Evolutionary conservation across 2,797 vertebrate genomes (phyloP), one percentile per base, ranked within the genome.

Genomic region (Chromis chromis): DNA sequence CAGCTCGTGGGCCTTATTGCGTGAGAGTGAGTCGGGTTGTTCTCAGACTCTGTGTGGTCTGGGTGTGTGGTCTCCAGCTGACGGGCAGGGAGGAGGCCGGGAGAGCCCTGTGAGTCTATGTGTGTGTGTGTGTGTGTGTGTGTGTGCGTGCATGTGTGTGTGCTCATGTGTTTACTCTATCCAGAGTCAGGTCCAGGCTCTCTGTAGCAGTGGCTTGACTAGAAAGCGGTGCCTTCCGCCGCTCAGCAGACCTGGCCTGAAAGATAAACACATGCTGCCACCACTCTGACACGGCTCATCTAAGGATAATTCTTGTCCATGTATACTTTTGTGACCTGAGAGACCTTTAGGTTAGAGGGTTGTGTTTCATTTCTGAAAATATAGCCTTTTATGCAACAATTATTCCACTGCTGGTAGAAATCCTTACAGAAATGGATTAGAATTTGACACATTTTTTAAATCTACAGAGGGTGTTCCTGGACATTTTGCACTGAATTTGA

Each of bases 61-160:
- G 96, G 92, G 95, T 99, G 98, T 98, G 97, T 98, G 98, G 97
- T 99, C 98, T 96, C 89, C 93, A 89, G 93, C 92, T 93, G 93
- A 96, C 92, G 79, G 89, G 94, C 93, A 92, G 93, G 93, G 93
- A 95, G 93, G 94, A 95, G 92, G 93, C 94, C 48, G 55, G 61
- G 73, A 82, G 74, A 79, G 74, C 74, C 69, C 53, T 68, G 56
- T 74, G 79, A 50, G 89, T 89, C 84, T 70, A 21, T 86, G 27
- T 88, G 88, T 83, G 75, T 71, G 60, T 57, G 56, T 46, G 70
- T 46, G 73, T 55, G 27, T 66, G 60, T 53, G 42, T 61, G 70
- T 69, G 69, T 72, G 60, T 57, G 61, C 62, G 57, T 72, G 69
- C 71, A 69, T 79, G 77, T 74, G 77, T 66, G 62, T 44, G 65